Evolutionary conservation across 1,140 invertebrate species (phyloP), one percentile per base, ranked within the genome.

Genomic region (Drosophila miranda): DNA sequence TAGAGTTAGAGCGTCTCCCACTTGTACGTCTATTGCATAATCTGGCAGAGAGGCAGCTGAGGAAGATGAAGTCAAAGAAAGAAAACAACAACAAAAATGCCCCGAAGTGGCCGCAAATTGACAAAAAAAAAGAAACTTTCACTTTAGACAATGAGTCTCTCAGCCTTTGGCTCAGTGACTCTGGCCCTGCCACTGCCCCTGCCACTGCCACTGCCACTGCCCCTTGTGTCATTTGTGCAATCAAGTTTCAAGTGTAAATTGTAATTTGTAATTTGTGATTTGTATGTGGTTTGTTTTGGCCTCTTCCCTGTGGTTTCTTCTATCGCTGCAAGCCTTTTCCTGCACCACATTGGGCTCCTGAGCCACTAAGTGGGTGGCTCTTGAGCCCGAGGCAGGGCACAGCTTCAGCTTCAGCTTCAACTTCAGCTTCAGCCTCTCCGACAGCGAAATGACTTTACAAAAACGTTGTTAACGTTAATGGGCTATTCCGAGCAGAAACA

Each of bases 391-490:
- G 23, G 4, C 50, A 59, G 54, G 59, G 56, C 42, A 44, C 52
- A 69, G 53, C 59, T 46, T 42, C 53, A 28, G 45, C 66, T 62
- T 52, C 52, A 69, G 53, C 59, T 46, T 42, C 53, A 28, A 41
- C 66, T 62, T 52, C 6, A 56, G 55, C 41, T 61, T 6, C 50
- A 51, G 51, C 38, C 46, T 21, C 68, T 21, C 63, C 62, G 68
- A 23, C 44, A 19, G 58, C 58, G n/a, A 78, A 82, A 82, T 82
- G 79, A 83, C 70, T 83, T 54, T 44, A 77, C 70, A 71, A 71
- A 75, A 77, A 80, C 75, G 79, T 82, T 83, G 75, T 83, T 83
- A 78, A 71, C 60, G 43, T 57, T 82, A 82, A 82, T 82, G 79
- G 79, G 64, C 74, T 74, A 69, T 78, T 56, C 54, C 72, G 57